phyloP scores from a whole-genome alignment of 2,113 vertebrate genomes.

The Pampusana beccarii region DNA sequence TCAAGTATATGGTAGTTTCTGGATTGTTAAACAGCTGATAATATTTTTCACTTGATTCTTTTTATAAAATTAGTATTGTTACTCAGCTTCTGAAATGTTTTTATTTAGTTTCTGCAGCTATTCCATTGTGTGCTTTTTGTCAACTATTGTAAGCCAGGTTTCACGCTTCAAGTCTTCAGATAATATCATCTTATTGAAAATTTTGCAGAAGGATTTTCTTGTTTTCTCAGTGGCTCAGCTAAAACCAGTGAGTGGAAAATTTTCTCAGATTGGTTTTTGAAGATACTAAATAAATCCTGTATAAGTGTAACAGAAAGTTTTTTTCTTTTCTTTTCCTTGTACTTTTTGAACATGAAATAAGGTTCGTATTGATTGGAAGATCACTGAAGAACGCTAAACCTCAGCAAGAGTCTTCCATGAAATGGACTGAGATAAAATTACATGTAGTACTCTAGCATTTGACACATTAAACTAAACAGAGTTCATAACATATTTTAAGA shows the following conservation, averaged over 20 bases:
- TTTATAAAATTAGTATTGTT: conserved; percentile 55
- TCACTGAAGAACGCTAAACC: conserved; percentile 75
- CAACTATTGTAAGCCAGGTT: conserved; percentile 77
- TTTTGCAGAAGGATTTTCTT: conserved; percentile 86
- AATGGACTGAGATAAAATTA: conserved; percentile 64
- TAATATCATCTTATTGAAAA: conserved; percentile 89
- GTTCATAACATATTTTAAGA: conserved; percentile 68
- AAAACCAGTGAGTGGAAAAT: conserved; percentile 92
- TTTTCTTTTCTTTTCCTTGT: conserved; percentile 30
- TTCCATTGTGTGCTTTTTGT: conserved; percentile 68
- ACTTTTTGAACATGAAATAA: conserved; percentile 71
- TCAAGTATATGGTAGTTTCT: conserved; percentile 12
- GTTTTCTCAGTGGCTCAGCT: conserved; percentile 83
- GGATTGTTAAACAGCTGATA: conserved; percentile 34
- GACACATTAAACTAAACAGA: conserved; percentile 69
- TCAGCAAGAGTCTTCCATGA: conserved; percentile 73
- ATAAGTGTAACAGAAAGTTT: conserved; percentile 79
- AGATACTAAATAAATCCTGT: conserved; percentile 87
- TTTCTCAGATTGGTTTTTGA: conserved; percentile 91
- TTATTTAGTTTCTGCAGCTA: conserved; percentile 69
- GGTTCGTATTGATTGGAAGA: conserved; percentile 79
- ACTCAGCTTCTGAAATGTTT: conserved; percentile 51
- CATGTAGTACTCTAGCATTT: conserved; percentile 56
- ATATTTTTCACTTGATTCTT: conserved; percentile 22
- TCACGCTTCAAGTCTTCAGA: conserved; percentile 87